A percentile compares a stretch with the other conserved stretches of the same genome.
These are phyloP conservation scores for Sebastes vulpes DNA, from an alignment of 2,797 vertebrate genomes.

Conservation along the genomic window DNA sequence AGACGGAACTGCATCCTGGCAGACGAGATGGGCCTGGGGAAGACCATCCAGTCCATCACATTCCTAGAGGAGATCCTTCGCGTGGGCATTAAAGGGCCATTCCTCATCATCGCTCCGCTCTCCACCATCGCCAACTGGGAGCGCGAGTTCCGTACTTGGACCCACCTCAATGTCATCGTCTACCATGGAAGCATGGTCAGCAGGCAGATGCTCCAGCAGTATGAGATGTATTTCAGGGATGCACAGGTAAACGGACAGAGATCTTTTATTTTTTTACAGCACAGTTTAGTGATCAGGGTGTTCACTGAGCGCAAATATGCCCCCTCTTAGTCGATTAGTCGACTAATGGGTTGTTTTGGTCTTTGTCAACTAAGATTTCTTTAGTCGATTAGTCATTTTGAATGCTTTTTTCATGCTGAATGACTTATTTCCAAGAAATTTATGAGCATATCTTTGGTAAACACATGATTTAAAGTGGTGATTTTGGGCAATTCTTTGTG, in stretches of 20 bases:
- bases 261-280: background rate
- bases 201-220: slow-evolving; percentile 99
- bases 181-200: slow-evolving; percentile 98
- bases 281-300: background rate
- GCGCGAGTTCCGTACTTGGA: slow-evolving; percentile 97
- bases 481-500: too few relatives aligned
- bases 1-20: slow-evolving; percentile 99
- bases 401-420: too few relatives aligned
- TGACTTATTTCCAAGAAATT: too few relatives aligned
- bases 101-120: slow-evolving; percentile 98
- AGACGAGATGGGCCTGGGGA: slow-evolving; percentile 99
- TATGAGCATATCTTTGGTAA: too few relatives aligned
- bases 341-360: too few relatives aligned
- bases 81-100: slow-evolving; percentile 92
- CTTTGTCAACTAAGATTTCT: too few relatives aligned
- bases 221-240: slow-evolving; percentile 99
- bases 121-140: slow-evolving; percentile 99
- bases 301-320: background rate
- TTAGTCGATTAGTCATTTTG: too few relatives aligned
- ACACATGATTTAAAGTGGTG: too few relatives aligned
- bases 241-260: slow-evolving; percentile 88
- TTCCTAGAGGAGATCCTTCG: slow-evolving; percentile 95
- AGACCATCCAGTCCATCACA: slow-evolving; percentile 99
- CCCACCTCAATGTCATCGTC: slow-evolving; percentile 95
- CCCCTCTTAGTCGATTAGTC: too few relatives aligned